phyloP scores from a whole-genome alignment of 30 jellyfish, hydroid and myxozoan species.

The Aurelia coerulea region DNA sequence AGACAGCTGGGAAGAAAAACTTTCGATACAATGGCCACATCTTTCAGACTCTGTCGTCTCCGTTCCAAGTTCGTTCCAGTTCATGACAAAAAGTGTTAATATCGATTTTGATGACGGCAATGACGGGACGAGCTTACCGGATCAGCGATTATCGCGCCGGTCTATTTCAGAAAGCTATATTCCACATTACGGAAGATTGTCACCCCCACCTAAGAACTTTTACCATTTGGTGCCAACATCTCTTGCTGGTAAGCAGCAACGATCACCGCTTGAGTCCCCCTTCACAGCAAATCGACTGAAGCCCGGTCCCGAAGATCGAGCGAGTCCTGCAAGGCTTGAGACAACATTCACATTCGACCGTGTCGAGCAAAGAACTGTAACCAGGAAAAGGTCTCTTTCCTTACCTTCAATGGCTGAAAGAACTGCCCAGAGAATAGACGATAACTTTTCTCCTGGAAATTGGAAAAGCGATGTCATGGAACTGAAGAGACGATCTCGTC shows the following conservation, averaged over 20 bases:
- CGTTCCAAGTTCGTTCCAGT: slow-evolving; percentile 70
- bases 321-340: not conserved
- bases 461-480: too few species aligned
- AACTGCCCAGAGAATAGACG: not conserved
- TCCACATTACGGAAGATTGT: slow-evolving; percentile 55
- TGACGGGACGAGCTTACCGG: slow-evolving; percentile 1
- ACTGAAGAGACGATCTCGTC: too few species aligned
- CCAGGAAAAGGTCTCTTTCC: not conserved
- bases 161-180: slow-evolving; percentile 63
- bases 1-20: slow-evolving; percentile 65
- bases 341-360: slow-evolving; percentile 13
- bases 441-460: too few species aligned
- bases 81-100: slow-evolving; percentile 20
- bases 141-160: slow-evolving; percentile 26
- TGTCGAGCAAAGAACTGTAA: not conserved
- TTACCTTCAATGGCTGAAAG: not conserved
- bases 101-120: slow-evolving; percentile 20
- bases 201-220: slow-evolving; percentile 89
- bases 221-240: slow-evolving; percentile 84
- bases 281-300: not conserved
- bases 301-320: not conserved
- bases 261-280: slow-evolving; percentile 12
- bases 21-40: slow-evolving; percentile 39
- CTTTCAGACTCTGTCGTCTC: slow-evolving; percentile 70
- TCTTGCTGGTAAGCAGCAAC: slow-evolving; percentile 8